Base-by-base conservation (phyloP, 2,797 vertebrate species). In the Helarctos malayanus region DNA sequence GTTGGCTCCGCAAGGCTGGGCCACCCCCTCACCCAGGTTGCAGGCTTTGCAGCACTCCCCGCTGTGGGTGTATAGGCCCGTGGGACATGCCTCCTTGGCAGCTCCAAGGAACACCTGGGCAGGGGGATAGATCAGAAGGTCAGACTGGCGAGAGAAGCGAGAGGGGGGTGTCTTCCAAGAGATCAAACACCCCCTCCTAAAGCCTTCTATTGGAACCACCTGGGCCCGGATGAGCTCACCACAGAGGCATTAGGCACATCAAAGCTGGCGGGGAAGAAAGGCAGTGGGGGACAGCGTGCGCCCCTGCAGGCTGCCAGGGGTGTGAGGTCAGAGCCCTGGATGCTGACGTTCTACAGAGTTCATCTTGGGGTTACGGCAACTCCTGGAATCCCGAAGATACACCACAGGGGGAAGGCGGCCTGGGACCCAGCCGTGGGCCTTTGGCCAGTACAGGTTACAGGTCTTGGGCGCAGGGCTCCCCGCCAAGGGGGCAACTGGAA, bases 41-140 rank as follows among this genome's bases (percentile, higher is more conserved):
- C 99, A 99, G 96, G 99, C 96, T 94, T 94, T 96, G 98, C 99
- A 99, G 99, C 99, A 99, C 79, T 99, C 99, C 0, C 99, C 99
- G 0, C 91, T 91, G 0, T 29, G 23, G 1, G 99, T 99, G 98
- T 98, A 99, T 94, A 98, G 97, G 79, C 95, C 97, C 0, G 99
- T 99, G 25, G 96, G 92, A 19, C 99, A 99, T 0, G 57, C 56
- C 18, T 99, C 98, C 93, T 98, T 98, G 95, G 99, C 97, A 29
- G 98, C 97, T 96, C 98, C 98, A 47, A 99, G 95, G 32, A 99
- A 99, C 98, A 99, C 99, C 99, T 99, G 98, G 71, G 85, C 96
- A 32, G 75, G 14, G 16, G 38, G n/a, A 18, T n/a, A 90, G 80
- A 96, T 95, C 92, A 0, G 19, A 89, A 32, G 82, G 88, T 97